These are phyloP conservation scores for Chloroceryle amazona DNA, from an alignment of 2,797 vertebrate species.

Conservation along the genomic window DNA sequence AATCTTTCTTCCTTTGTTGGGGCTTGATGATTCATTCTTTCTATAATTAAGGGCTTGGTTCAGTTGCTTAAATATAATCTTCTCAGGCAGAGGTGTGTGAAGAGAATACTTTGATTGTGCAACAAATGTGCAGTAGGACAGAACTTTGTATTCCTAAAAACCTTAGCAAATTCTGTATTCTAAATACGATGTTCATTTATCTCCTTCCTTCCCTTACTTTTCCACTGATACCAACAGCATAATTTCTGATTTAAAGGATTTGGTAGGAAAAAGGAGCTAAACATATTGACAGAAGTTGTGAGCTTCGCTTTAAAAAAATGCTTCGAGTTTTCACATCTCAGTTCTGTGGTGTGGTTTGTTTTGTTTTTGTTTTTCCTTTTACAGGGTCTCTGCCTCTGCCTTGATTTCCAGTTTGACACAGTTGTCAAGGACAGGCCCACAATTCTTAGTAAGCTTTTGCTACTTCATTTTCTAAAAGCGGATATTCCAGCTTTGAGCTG, in stretches of 20 bases:
- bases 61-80: background rate
- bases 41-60: background rate
- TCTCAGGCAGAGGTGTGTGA: background rate
- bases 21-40: background rate
- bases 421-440: slow-evolving; percentile 96
- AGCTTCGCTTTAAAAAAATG: background rate
- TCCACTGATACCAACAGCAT: background rate
- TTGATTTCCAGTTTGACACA: slow-evolving; percentile 99
- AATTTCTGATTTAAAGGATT: background rate
- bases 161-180: background rate
- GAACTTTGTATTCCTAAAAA: background rate
- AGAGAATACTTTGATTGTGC: background rate
- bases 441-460: slow-evolving; percentile 96
- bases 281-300: background rate
- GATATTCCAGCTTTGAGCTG: slow-evolving; percentile 98
- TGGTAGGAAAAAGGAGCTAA: background rate
- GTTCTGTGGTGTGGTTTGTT: background rate
- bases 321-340: background rate
- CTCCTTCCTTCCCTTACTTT: background rate
- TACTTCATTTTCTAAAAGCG: slow-evolving; percentile 95
- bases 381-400: slow-evolving; percentile 94
- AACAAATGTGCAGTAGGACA: background rate
- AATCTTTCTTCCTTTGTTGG: background rate
- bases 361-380: background rate
- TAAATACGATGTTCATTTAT: background rate